Evolutionary conservation across 2,797 vertebrate species (phyloP).

Genomic region (Sebastes steindachneri): DNA sequence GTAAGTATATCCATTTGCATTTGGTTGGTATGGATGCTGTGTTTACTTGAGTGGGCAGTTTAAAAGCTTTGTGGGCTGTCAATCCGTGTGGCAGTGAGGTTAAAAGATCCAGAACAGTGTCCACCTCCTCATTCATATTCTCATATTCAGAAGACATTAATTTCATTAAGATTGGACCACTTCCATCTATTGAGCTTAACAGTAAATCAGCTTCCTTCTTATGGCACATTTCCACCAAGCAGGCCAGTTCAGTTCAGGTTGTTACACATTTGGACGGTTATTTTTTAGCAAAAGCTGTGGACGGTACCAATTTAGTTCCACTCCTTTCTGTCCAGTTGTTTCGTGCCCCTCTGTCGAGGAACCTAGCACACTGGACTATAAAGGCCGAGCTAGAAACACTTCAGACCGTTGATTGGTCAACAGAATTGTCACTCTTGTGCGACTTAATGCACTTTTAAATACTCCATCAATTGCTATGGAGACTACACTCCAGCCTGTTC

Average conservation of each 20-base stretch:
- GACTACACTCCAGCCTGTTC: too few species aligned
- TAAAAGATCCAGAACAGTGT: background rate
- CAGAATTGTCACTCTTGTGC: too few species aligned
- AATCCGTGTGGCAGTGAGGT: background rate
- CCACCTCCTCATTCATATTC: conserved; percentile 12
- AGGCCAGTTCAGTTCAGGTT: background rate
- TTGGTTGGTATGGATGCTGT: background rate
- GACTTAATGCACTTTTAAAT: too few species aligned
- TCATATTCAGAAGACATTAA: background rate
- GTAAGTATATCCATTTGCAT: background rate
- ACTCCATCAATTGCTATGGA: too few species aligned
- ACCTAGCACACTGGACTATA: too few species aligned
- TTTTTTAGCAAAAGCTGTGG: background rate
- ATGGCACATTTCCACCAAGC: background rate
- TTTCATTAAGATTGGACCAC: conserved; percentile 1
- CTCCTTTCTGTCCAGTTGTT: background rate
- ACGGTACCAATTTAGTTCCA: background rate
- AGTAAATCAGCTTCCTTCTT: conserved; percentile 3
- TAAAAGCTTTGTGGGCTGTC: background rate
- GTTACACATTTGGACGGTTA: background rate
- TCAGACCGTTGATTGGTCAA: too few species aligned
- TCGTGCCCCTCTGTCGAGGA: background rate
- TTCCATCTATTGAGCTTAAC: background rate
- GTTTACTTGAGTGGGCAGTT: conserved; percentile 3
- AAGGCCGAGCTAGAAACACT: too few species aligned